Evolutionary conservation across 2,113 vertebrate species (phyloP).

Genomic region (Furnarius figulus): DNA sequence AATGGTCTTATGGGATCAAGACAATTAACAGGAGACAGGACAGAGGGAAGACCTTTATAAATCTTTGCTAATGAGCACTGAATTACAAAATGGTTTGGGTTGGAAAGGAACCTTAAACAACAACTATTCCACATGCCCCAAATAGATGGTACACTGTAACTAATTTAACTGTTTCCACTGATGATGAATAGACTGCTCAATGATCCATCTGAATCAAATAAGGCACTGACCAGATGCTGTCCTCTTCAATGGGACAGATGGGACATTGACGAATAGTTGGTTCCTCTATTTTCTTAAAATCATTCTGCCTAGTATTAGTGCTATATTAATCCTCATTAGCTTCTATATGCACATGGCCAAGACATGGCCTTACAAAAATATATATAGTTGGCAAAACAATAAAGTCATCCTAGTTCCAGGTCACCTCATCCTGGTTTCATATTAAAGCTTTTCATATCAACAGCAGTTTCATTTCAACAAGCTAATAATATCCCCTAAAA

Average conservation of each 20-base stretch:
- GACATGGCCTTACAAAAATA: neutral
- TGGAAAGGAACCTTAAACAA: neutral
- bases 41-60: neutral
- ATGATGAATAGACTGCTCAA: neutral
- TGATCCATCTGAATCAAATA: neutral
- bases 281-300: neutral
- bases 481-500: slow-evolving; percentile 51
- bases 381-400: slow-evolving; percentile 30
- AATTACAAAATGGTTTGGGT: neutral
- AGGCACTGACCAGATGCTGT: neutral
- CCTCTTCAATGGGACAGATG: neutral
- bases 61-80: neutral
- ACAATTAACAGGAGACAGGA: neutral
- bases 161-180: neutral
- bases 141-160: neutral
- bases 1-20: neutral
- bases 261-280: neutral
- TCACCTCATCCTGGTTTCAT: slow-evolving; percentile 36
- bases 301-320: neutral
- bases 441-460: slow-evolving; percentile 32
- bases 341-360: neutral
- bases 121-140: accelerated
- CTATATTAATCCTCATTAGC: neutral
- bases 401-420: slow-evolving; percentile 46
- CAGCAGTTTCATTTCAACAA: slow-evolving; percentile 66